These are phyloP conservation scores for Synodontis membranacea DNA, from an alignment of 2,113 vertebrate genomes.

Conservation along the genomic window DNA sequence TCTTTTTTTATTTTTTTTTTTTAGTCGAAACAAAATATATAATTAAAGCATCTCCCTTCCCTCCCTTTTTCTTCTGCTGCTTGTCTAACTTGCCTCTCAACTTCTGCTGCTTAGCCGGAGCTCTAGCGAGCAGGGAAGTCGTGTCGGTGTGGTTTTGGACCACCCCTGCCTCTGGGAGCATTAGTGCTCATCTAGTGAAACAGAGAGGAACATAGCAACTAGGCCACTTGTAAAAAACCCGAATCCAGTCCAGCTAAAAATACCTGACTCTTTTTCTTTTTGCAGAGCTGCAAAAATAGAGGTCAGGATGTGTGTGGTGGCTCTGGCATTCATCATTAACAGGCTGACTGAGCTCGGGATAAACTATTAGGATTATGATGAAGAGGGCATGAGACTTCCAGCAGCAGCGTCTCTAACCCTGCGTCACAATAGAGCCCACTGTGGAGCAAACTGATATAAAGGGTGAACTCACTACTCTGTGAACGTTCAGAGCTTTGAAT, in stretches of 20 bases:
- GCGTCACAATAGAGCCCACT: background rate
- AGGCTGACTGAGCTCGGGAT: slow-evolving; percentile 73
- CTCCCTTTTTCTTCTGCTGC: slow-evolving; percentile 56
- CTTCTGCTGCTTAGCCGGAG: slow-evolving; percentile 46
- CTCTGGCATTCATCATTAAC: slow-evolving; percentile 80
- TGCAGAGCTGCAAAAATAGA: slow-evolving; percentile 76
- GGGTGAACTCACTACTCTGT: background rate
- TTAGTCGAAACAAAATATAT: slow-evolving; percentile 61
- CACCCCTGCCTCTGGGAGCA: slow-evolving; percentile 61
- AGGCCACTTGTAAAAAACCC: slow-evolving; percentile 63
- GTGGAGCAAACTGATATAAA: slow-evolving; percentile 5
- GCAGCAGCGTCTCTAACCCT: slow-evolving; percentile 60
- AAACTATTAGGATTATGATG: slow-evolving; percentile 76
- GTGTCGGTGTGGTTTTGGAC: slow-evolving; percentile 54
- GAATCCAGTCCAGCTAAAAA: slow-evolving; percentile 68
- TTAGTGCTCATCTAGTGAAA: slow-evolving; percentile 54
- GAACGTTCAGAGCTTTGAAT: background rate
- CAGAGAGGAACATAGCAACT: slow-evolving; percentile 59
- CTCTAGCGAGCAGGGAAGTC: slow-evolving; percentile 49
- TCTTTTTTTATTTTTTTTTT: slow-evolving; percentile 63
- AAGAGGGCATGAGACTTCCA: slow-evolving; percentile 75
- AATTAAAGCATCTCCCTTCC: slow-evolving; percentile 54
- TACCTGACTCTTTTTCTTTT: slow-evolving; percentile 69
- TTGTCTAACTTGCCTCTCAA: slow-evolving; percentile 53
- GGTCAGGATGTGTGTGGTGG: slow-evolving; percentile 77